Base-by-base conservation (phyloP, 2,113 vertebrate species). In the Petrocephalus zakoni region DNA sequence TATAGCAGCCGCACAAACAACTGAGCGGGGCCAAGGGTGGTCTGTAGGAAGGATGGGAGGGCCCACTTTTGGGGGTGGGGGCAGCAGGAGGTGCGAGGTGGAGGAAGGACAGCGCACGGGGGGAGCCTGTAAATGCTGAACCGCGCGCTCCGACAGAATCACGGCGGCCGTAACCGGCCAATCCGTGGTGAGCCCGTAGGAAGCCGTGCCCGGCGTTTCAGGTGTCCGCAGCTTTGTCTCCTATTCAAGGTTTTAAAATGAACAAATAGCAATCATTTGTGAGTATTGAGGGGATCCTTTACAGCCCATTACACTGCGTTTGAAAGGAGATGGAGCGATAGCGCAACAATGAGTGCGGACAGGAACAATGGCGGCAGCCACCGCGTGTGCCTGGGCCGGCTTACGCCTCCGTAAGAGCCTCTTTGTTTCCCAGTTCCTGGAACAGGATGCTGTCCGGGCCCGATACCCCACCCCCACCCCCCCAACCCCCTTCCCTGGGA, bases 351-450 rank as follows among this genome's bases (percentile, higher is more conserved):
- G 34, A 19, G 13, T 37, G 34, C 5, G 34, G 72, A 42, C 34
- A 0, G 34, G 34, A 78, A 42, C 72, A 78, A 78, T 78, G 29
- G 72, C 1, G 15, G 72, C 37, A 78, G 37, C 37, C 17, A 29
- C 15, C 19, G 37, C 2, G 15, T 58, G 55, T 4, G 2, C 21
- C 25, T 4, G 25, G 21, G 25, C 52, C 51, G 19, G 13, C n/a
- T 13, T 49, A 5, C 17, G 84, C 22, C 84, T 55, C 47, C 17
- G 34, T 42, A 8, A 58, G 6, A 19, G 55, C 17, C 22, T 11
- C 55, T 68, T 87, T 68, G 87, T 68, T 72, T 51, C 37, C 87
- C 37, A 72, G 61, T 87, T 87, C 87, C 87, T 87, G 61, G 55
- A 68, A 72, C 87, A 49, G 87, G 87, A 87, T 87, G 87, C 61